A percentile compares a stretch with the other conserved stretches of the same genome.
These are phyloP conservation scores for Crossoptilon crossoptilon DNA, from an alignment of 2,797 vertebrate genomes.

Conservation along the genomic window DNA sequence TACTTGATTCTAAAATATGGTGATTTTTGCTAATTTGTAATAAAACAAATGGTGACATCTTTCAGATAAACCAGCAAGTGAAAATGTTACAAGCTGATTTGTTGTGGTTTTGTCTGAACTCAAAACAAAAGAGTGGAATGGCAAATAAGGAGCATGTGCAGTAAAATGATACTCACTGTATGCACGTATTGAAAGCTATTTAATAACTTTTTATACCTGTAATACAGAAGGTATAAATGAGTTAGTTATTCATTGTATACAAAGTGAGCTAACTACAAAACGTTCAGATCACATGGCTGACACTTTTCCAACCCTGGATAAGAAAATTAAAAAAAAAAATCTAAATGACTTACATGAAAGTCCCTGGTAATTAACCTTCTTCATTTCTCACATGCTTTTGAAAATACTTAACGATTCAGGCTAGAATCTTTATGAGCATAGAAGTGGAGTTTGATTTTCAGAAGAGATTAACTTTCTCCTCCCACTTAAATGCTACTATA, in stretches of 20 bases:
- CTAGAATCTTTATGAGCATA: constrained; percentile 42
- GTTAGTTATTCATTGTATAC: not conserved
- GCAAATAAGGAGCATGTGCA: not conserved
- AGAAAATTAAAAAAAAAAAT: constrained; percentile 4
- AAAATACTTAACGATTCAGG: constrained; percentile 25
- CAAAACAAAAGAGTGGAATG: not conserved
- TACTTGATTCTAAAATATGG: not conserved
- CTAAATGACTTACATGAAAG: constrained; percentile 1
- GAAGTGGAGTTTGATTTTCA: constrained; percentile 12
- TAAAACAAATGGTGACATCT: not conserved
- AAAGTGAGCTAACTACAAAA: constrained; percentile 4
- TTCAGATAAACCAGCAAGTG: not conserved
- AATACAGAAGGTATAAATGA: not conserved
- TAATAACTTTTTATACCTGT: not conserved
- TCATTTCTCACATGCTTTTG: constrained; percentile 4
- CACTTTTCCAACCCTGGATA: not conserved
- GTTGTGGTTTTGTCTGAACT: not conserved
- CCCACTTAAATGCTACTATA: constrained; percentile 30
- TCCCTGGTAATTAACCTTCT: constrained; percentile 44
- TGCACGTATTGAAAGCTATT: not conserved
- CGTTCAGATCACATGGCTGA: not conserved
- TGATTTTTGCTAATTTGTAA: not conserved
- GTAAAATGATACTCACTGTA: not conserved
- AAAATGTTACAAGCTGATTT: not conserved
- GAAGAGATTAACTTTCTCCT: constrained; percentile 10